Conservation (phyloP, 2,113 vertebrate species). For the Platanista minor region DNA sequence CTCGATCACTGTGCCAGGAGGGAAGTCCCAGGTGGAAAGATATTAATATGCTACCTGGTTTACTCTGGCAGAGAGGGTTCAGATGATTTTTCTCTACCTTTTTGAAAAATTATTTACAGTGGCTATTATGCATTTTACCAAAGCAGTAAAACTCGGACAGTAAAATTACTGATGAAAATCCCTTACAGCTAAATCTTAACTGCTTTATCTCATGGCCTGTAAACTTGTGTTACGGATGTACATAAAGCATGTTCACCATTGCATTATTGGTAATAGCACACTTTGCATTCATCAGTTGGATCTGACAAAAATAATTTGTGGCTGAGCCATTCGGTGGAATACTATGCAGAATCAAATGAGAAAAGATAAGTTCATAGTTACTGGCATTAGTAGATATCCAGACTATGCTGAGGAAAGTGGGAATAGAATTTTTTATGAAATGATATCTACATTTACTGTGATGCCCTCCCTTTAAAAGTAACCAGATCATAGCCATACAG, state of each 20-base stretch:
- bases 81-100: neutral
- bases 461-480: neutral
- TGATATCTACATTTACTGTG: neutral
- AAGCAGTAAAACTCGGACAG: neutral
- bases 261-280: neutral
- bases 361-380: neutral
- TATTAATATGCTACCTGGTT: neutral
- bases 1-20: too few species aligned
- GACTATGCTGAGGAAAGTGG: neutral
- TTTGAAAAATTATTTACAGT: neutral
- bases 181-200: neutral
- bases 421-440: neutral
- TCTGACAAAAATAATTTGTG: neutral
- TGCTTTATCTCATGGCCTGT: neutral
- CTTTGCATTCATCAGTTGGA: neutral
- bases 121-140: neutral
- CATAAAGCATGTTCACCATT: rapidly evolving
- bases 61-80: neutral
- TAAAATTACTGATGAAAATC: neutral
- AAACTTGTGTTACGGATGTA: neutral
- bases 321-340: neutral
- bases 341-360: neutral
- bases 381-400: neutral
- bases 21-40: neutral
- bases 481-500: neutral